Evolutionary conservation across 1,140 invertebrate genomes (phyloP).

Genomic region (Popillia japonica): DNA sequence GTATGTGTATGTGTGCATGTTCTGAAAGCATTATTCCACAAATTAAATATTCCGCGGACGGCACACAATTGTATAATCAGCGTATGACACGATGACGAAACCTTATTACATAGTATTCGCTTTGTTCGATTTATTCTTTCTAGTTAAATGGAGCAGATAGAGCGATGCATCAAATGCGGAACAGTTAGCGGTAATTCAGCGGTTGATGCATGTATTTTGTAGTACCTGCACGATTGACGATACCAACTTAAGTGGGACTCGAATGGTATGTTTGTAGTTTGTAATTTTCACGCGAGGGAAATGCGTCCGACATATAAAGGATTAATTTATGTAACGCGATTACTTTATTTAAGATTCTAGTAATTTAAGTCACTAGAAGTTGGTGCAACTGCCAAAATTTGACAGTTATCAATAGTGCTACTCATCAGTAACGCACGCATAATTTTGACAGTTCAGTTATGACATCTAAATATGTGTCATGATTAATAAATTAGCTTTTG

Average conservation of each 20-base stretch:
- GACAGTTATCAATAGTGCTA: too few species aligned
- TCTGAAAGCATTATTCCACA: not conserved
- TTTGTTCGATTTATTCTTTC: not conserved
- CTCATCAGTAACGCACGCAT: too few species aligned
- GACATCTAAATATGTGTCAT: too few species aligned
- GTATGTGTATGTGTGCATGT: too few species aligned
- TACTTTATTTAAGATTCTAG: too few species aligned
- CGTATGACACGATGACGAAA: not conserved
- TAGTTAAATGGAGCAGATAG: not conserved
- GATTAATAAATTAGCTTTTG: too few species aligned
- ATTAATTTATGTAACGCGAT: constrained; percentile 7
- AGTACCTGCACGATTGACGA: not conserved
- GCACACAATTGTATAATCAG: not conserved
- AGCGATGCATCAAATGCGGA: not conserved
- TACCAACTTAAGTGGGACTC: not conserved
- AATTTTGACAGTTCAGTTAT: too few species aligned
- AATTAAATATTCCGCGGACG: not conserved
- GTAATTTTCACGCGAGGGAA: not conserved
- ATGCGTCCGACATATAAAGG: not conserved
- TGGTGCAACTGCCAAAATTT: too few species aligned
- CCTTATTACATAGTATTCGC: not conserved
- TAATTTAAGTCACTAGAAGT: too few species aligned
- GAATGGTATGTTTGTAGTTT: not conserved
- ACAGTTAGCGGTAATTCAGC: not conserved
- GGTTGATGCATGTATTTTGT: not conserved